Evolutionary conservation across 1,140 invertebrate genomes (phyloP).

Genomic region (Chelonus insularis): DNA sequence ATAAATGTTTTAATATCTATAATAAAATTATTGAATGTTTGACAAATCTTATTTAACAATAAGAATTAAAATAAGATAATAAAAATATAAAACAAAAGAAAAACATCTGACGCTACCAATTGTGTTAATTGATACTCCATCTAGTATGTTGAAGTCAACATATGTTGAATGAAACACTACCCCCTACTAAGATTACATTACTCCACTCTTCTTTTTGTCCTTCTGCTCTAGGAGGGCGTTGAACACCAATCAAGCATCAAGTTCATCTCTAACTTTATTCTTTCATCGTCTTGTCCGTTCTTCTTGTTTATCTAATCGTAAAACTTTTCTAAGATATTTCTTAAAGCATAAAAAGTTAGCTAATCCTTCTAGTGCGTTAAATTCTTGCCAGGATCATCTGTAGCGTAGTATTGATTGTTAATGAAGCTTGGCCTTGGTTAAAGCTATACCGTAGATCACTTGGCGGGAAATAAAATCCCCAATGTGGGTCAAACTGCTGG

Average conservation of each 20-base stretch:
- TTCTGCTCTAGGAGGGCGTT: background rate
- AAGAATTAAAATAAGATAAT: too few relatives aligned
- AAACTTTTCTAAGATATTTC: background rate
- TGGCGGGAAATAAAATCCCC: slow-evolving; percentile 45
- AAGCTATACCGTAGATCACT: background rate
- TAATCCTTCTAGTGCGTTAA: background rate
- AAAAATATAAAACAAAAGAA: background rate
- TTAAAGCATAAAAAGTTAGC: too few relatives aligned
- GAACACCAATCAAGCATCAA: background rate
- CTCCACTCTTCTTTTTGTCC: background rate
- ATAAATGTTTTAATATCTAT: too few relatives aligned
- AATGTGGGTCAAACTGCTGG: slow-evolving; percentile 45
- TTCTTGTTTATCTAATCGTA: background rate
- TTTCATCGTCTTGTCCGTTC: background rate
- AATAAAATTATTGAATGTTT: too few relatives aligned
- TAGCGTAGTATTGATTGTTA: slow-evolving; percentile 4
- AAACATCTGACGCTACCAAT: background rate
- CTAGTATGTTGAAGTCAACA: background rate
- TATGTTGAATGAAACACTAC: slow-evolving; percentile 15
- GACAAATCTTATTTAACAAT: too few relatives aligned
- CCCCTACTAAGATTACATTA: slow-evolving; percentile 11
- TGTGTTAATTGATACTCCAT: slow-evolving; percentile 11
- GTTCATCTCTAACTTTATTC: background rate
- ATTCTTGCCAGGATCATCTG: background rate
- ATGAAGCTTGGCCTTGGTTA: slow-evolving; percentile 4